phyloP scores from a whole-genome alignment of 2,797 vertebrate species.

The Hyperoplus lanceolatus region DNA sequence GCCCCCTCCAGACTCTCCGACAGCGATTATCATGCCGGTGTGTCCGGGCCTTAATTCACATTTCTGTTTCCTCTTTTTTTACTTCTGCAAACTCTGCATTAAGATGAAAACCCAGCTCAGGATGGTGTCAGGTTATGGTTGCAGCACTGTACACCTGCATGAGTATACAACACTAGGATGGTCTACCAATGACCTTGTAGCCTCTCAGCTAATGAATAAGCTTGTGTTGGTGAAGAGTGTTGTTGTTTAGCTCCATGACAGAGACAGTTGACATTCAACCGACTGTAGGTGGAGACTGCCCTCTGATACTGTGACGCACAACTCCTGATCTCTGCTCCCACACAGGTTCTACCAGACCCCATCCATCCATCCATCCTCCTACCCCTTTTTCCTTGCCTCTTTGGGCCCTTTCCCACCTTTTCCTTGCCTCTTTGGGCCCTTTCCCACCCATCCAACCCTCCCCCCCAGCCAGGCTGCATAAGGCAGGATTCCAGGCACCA shows the following conservation, averaged over 20 bases:
- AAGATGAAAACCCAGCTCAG: too few species aligned
- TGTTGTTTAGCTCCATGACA: slow-evolving; percentile 30
- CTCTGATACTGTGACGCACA: slow-evolving; percentile 9
- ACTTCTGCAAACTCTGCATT: too few species aligned
- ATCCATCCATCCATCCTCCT: slow-evolving; percentile 6
- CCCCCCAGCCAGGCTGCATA: slow-evolving; percentile 41
- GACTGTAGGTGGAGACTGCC: slow-evolving; percentile 29
- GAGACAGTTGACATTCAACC: slow-evolving; percentile 59
- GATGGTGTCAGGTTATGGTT: not conserved
- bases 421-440: slow-evolving; percentile 37
- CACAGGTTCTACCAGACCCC: not conserved
- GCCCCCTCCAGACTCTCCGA: too few species aligned
- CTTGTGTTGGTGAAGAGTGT: not conserved
- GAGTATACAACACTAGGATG: not conserved
- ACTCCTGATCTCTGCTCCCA: slow-evolving; percentile 8
- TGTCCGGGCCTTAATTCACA: too few species aligned
- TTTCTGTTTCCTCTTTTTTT: too few species aligned
- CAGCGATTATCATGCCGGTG: too few species aligned
- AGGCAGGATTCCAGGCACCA: slow-evolving; percentile 62
- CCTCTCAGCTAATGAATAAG: not conserved
- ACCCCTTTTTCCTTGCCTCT: slow-evolving; percentile 8
- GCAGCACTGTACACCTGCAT: not conserved
- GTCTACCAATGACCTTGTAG: too few species aligned
- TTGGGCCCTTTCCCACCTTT: slow-evolving; percentile 44
- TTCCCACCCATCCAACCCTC: slow-evolving; percentile 44